phyloP scores from a whole-genome alignment of 2,888 invertebrate genomes.

The Melieria crassipennis region DNA sequence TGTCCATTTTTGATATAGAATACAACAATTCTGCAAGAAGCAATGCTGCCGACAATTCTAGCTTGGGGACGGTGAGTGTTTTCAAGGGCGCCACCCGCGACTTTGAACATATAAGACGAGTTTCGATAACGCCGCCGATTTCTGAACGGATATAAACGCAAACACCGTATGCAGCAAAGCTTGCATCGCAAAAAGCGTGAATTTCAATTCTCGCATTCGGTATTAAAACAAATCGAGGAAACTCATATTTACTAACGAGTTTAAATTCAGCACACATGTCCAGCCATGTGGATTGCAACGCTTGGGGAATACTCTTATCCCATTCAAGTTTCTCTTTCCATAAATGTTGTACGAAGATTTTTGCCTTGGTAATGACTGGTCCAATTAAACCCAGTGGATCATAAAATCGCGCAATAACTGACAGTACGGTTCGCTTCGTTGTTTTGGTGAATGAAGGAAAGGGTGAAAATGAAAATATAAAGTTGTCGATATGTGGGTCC shows the following conservation, averaged over 20 bases:
- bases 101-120: slow-evolving; percentile 12
- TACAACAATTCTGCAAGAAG: slow-evolving; percentile 20
- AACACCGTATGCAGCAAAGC: slow-evolving; percentile 32
- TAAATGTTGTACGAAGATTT: too few relatives aligned
- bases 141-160: slow-evolving; percentile 33
- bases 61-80: slow-evolving; percentile 13
- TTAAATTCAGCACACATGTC: slow-evolving; percentile 12
- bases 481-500: slow-evolving; percentile 12
- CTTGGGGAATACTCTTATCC: slow-evolving; percentile 37
- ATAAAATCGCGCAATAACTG: slow-evolving; percentile 35
- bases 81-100: slow-evolving; percentile 22
- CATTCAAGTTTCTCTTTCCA: slow-evolving; percentile 37
- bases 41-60: slow-evolving; percentile 19
- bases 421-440: slow-evolving; percentile 37
- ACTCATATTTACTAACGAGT: slow-evolving; percentile 10
- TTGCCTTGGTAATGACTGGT: too few relatives aligned
- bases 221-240: slow-evolving; percentile 28
- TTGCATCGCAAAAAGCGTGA: too few relatives aligned
- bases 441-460: not conserved
- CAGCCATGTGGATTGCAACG: slow-evolving; percentile 10
- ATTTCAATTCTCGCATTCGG: too few relatives aligned
- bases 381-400: too few relatives aligned
- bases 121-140: not conserved
- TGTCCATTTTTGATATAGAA: not conserved
- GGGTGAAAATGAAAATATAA: slow-evolving; percentile 19